Evolutionary conservation across 2,888 invertebrate species (phyloP), one percentile per base, ranked within the genome.

Genomic region (Pheosia gnoma): DNA sequence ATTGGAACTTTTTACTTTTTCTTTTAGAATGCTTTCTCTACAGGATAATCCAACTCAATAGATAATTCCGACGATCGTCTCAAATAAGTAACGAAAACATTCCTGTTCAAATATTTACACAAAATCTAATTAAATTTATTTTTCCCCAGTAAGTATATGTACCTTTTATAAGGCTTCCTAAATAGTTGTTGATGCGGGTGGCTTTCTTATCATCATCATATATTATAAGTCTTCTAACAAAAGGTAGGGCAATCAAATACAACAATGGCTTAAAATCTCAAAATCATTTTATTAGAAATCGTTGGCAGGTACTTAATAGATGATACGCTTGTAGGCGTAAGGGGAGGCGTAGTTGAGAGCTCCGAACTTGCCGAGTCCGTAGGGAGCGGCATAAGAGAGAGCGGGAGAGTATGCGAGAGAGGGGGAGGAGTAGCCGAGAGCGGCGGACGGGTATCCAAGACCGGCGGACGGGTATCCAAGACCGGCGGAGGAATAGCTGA

Each of bases 271-370:
- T 56, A 63, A 57, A 62, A 64, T 13, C 59, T n/a, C 13, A 62
- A 68, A 61, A 60, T 62, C 57, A 59, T 66, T 69, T 76, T 77
- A 74, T 77, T 74, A 66, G 71, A 63, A 71, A 67, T 57, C 36
- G 6, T 37, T 9, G 64, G 3, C 43, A 37, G 41, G 36, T 55
- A 37, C 47, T 68, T 61, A 82, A 63, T 77, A 78, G 45, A 61
- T 62, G 69, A 67, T 73, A 45, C 78, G 75, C 61, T 58, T 13
- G 61, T 77, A 76, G 53, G 75, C 74, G 68, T 62, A 64, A 5
- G 76, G 70, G 59, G 79, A 67, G 58, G 67, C 74, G 62, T 72
- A 70, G 9, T 59, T 63, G 39, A 68, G 13, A 7, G 62, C 65
- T 56, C 71, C 70, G 13, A 68, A 63, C 55, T 61, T 68, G 41